phyloP scores from a whole-genome alignment of 2,797 vertebrate species.

The Strix occidentalis region DNA sequence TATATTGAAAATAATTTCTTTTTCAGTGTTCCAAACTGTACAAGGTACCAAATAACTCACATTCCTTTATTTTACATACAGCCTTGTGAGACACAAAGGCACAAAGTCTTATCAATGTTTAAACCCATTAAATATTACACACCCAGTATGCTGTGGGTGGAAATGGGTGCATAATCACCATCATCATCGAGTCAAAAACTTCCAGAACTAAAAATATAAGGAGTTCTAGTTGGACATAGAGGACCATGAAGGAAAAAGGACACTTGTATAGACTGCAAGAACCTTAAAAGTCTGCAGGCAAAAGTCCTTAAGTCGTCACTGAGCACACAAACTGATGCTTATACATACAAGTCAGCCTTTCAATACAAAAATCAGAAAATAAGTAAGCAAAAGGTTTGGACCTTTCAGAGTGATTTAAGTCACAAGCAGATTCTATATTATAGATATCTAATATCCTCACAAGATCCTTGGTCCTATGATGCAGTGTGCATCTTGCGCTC shows the following conservation, averaged over 20 bases:
- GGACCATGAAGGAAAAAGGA: neutral
- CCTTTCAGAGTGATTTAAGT: neutral
- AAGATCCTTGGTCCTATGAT: neutral
- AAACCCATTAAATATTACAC: neutral
- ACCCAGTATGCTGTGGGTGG: accelerated
- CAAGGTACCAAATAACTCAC: neutral
- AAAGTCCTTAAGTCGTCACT: neutral
- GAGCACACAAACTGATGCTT: neutral
- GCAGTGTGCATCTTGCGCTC: accelerated
- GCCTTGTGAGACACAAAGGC: neutral
- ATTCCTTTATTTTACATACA: neutral
- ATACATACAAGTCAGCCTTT: neutral
- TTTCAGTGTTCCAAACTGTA: neutral
- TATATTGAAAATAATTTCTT: neutral
- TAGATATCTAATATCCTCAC: neutral
- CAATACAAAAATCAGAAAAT: neutral
- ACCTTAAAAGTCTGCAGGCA: neutral
- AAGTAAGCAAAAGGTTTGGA: neutral
- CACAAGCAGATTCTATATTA: neutral
- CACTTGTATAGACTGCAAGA: neutral
- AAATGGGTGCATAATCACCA: neutral
- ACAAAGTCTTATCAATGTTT: neutral
- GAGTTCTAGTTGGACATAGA: neutral
- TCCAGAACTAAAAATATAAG: neutral
- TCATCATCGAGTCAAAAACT: neutral